phyloP scores from a whole-genome alignment of 1,140 invertebrate genomes.

The Apis laboriosa region DNA sequence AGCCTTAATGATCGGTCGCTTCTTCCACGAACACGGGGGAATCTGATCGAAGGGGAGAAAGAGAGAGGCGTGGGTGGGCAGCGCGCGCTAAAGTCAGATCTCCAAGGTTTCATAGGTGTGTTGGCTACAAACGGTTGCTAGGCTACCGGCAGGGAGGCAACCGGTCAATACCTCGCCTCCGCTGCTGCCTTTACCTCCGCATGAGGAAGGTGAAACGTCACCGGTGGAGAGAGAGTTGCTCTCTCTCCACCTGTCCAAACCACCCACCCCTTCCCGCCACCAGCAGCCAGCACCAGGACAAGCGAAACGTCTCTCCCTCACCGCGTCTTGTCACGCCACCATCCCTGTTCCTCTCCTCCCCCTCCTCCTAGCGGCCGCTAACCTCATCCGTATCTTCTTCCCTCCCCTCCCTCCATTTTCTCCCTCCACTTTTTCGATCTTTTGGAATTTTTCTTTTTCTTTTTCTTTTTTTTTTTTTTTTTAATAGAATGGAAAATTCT shows the following conservation, averaged over 20 bases:
- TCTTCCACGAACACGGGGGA: conserved; percentile 72
- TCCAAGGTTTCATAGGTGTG: conserved; percentile 79
- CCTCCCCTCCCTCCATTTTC: too few species aligned
- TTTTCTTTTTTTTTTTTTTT: not conserved
- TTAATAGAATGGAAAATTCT: too few species aligned
- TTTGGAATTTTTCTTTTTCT: not conserved
- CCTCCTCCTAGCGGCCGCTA: conserved; percentile 24
- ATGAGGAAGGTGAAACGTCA: conserved; percentile 74
- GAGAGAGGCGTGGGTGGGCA: conserved; percentile 56
- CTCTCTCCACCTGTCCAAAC: conserved; percentile 66
- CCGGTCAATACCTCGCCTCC: conserved; percentile 77
- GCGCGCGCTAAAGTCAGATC: conserved; percentile 72
- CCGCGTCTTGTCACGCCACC: not conserved
- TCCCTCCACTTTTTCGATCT: not conserved
- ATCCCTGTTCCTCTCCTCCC: conserved; percentile 18
- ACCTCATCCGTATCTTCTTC: conserved; percentile 36
- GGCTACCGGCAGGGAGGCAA: conserved; percentile 74
- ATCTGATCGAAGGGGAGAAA: conserved; percentile 69
- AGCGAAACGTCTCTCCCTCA: conserved; percentile 3
- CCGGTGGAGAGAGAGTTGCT: conserved; percentile 70
- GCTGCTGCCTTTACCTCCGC: conserved; percentile 71
- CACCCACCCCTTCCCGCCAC: conserved; percentile 38
- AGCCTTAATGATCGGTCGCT: conserved; percentile 73
- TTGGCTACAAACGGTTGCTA: conserved; percentile 77
- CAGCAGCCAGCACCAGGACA: conserved; percentile 56